A percentile compares a stretch with the other conserved stretches of the same genome.
Conservation (phyloP, 2,113 vertebrate species). For the Elachura formosa region DNA sequence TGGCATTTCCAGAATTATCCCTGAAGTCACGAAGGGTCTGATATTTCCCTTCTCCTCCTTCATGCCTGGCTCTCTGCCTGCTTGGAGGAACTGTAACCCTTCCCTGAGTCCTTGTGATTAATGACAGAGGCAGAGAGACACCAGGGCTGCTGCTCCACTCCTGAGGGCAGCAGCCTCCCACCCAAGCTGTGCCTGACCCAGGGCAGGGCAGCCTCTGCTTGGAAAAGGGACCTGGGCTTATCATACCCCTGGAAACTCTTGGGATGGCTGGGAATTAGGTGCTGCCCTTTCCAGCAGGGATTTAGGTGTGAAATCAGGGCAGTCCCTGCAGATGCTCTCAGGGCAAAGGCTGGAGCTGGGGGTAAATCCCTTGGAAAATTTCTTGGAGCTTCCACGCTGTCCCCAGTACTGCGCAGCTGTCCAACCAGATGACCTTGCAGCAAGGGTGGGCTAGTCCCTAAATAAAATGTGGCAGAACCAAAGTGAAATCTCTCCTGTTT, state of each 20-base stretch:
- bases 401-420: neutral
- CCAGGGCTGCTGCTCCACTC: conserved; percentile 39
- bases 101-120: conserved; percentile 58
- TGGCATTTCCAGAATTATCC: neutral
- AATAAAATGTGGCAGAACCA: neutral
- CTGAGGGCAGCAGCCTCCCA: conserved; percentile 23
- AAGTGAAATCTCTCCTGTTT: neutral
- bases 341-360: neutral
- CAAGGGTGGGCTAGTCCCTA: neutral
- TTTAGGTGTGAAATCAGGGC: neutral
- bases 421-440: neutral
- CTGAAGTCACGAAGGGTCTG: neutral
- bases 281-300: neutral
- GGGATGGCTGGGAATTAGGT: neutral
- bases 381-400: neutral
- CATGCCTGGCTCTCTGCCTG: neutral
- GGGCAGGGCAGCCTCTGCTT: neutral
- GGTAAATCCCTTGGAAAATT: neutral
- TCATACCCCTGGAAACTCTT: neutral
- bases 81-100: conserved; percentile 39
- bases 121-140: conserved; percentile 54
- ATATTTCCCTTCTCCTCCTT: neutral
- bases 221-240: fast-evolving
- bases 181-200: neutral
- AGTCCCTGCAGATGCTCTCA: neutral